phyloP scores from a whole-genome alignment of 2,797 vertebrate genomes.

The Chelon labrosus region DNA sequence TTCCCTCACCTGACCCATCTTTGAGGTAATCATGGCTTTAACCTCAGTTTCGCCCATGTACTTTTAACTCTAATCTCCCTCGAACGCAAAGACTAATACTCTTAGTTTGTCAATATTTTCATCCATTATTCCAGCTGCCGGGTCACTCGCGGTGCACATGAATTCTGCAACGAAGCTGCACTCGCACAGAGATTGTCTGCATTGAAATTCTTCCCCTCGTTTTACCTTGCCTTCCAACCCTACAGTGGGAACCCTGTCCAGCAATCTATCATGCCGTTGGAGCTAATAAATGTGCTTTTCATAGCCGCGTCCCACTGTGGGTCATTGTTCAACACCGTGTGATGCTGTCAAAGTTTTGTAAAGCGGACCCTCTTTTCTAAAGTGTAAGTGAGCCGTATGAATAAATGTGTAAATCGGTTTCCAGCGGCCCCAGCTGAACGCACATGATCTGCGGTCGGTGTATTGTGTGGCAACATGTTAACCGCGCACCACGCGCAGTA shows the following conservation, averaged over 20 bases:
- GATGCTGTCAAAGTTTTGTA: slow-evolving; percentile 48
- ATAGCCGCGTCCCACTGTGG: slow-evolving; percentile 54
- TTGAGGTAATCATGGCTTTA: slow-evolving; percentile 69
- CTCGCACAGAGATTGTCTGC: slow-evolving; percentile 47
- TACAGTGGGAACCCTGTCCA: slow-evolving; percentile 59
- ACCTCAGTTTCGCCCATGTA: slow-evolving; percentile 67
- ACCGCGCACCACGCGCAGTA: neutral
- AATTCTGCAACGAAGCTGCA: slow-evolving; percentile 29
- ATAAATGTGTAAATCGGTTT: slow-evolving; percentile 35
- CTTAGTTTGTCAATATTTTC: slow-evolving; percentile 44
- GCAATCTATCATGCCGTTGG: slow-evolving; percentile 61
- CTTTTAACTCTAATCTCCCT: slow-evolving; percentile 75
- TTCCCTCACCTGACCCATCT: slow-evolving; percentile 40
- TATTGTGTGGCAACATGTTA: neutral
- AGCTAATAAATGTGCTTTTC: slow-evolving; percentile 61
- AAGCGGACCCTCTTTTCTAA: slow-evolving; percentile 37
- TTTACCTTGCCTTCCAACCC: slow-evolving; percentile 59
- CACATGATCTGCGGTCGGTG: slow-evolving; percentile 6
- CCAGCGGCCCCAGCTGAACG: slow-evolving; percentile 13
- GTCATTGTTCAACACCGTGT: slow-evolving; percentile 58
- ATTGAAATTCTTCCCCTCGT: slow-evolving; percentile 57
- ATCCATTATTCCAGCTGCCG: slow-evolving; percentile 24
- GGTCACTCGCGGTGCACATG: slow-evolving; percentile 25
- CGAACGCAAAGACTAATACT: slow-evolving; percentile 59
- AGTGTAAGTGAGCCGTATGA: slow-evolving; percentile 22